Evolutionary conservation across 2,113 vertebrate genomes (phyloP).

Genomic region (Dromas ardeola): DNA sequence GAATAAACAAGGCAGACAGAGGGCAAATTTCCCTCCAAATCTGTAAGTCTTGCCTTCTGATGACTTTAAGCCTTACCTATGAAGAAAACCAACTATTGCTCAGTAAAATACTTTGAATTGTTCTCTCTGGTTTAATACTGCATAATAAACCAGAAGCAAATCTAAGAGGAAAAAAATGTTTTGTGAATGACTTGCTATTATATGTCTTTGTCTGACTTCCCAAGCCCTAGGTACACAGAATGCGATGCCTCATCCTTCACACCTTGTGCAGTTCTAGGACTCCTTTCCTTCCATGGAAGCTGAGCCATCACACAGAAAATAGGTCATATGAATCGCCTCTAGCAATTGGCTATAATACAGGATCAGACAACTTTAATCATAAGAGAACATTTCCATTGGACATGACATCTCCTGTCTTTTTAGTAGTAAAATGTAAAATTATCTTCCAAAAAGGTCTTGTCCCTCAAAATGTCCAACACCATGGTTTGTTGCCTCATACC

Average conservation of each 20-base stretch:
- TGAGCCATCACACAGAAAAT: neutral
- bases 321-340: neutral
- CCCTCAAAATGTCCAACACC: neutral
- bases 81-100: neutral
- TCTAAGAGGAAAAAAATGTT: neutral
- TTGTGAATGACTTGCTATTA: neutral
- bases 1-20: neutral
- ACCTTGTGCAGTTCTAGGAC: neutral
- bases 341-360: neutral
- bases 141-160: neutral
- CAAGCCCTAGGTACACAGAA: neutral
- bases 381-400: neutral
- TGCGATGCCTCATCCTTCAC: neutral
- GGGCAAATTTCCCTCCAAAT: neutral
- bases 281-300: neutral
- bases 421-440: neutral
- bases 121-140: neutral
- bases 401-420: neutral
- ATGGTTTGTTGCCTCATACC: neutral
- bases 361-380: neutral
- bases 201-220: neutral
- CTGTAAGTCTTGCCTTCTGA: neutral
- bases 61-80: neutral
- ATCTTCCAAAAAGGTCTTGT: neutral
- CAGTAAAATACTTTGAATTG: neutral